A percentile compares a stretch with the other conserved stretches of the same genome.
phyloP scores from a whole-genome alignment of 2,113 vertebrate genomes.

The Muntiacus muntjak region DNA sequence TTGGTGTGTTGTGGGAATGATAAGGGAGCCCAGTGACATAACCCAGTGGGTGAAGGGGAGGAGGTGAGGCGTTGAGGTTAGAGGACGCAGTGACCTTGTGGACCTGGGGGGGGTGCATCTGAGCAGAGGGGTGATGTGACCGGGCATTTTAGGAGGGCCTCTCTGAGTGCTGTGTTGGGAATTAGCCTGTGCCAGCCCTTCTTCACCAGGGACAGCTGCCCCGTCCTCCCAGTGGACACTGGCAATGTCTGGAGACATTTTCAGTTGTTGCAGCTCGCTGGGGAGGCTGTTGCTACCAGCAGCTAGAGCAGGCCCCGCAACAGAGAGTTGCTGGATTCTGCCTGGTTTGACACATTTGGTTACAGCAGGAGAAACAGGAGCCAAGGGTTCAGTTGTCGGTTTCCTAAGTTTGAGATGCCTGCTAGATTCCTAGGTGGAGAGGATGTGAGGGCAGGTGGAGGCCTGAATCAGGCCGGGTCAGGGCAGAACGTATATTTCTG shows the following conservation, averaged over 20 bases:
- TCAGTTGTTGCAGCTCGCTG: not conserved
- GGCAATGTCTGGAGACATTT: not conserved
- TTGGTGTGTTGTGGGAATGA: not conserved
- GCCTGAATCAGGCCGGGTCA: too few species aligned
- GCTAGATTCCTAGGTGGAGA: not conserved
- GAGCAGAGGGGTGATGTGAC: not conserved
- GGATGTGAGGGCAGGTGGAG: not conserved
- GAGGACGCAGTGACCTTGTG: not conserved
- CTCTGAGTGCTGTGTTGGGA: too few species aligned
- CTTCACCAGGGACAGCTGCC: not conserved
- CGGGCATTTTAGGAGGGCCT: not conserved
- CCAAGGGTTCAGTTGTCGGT: not conserved
- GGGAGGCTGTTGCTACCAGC: too few species aligned
- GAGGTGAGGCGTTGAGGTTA: not conserved
- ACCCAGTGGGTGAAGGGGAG: not conserved
- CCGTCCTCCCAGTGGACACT: not conserved
- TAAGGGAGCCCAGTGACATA: not conserved
- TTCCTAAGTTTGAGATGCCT: not conserved
- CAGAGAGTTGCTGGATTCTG: not conserved
- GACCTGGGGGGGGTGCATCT: accelerated
- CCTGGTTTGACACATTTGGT: not conserved
- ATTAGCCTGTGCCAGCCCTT: accelerated
- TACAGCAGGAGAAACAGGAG: not conserved
- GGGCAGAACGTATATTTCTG: not conserved
- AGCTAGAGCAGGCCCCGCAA: accelerated